Evolutionary conservation across 2,113 vertebrate species (phyloP), one percentile per base, ranked within the genome.

Genomic region (Aegithalos caudatus): DNA sequence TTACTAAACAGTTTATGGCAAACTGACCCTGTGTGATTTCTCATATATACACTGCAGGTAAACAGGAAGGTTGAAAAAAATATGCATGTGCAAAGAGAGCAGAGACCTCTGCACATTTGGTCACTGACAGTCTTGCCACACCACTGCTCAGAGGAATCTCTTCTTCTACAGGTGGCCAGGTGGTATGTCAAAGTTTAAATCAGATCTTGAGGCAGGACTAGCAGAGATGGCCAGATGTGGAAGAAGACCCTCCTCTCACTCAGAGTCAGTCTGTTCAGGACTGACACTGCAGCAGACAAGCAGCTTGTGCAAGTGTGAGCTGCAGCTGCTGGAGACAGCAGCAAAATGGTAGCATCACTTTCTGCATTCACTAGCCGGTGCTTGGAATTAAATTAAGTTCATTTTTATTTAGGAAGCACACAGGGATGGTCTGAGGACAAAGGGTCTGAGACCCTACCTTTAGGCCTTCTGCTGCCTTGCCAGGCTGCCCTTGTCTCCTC

Each of bases 51-150:
- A 9, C 18, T 47, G 19, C 12, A 51, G 64, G 38, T 58, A 77
- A 67, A 25, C 24, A 69, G 21, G 42, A 64, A 84, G 15, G 11
- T 1, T 44, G 69, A 76, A 67, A 76, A 67, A 78, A 35, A 29
- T 3, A 6, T 2, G 1, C 24, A 13, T 0, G 6, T 2, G 4
- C 58, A 56, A 56, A 38, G 21, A 40, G 35, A 87, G 65, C 54
- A 4, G 51, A 78, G 42, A 44, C 7, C 33, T 51, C n/a, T 37
- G 33, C n/a, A 85, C 45, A 71, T 47, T 60, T 38, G 31, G 50
- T 25, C 73, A 25, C 37, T 35, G 19, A 35, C 33, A 65, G 54
- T 53, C 47, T 60, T 0, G 1, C 7, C 17, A 53, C 10, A 79
- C 1, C 53, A 14, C 2, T 81, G 22, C 57, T 79, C 51, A 74